phyloP scores from a whole-genome alignment of 1,140 invertebrate genomes.

The Drosophila cardini region DNA sequence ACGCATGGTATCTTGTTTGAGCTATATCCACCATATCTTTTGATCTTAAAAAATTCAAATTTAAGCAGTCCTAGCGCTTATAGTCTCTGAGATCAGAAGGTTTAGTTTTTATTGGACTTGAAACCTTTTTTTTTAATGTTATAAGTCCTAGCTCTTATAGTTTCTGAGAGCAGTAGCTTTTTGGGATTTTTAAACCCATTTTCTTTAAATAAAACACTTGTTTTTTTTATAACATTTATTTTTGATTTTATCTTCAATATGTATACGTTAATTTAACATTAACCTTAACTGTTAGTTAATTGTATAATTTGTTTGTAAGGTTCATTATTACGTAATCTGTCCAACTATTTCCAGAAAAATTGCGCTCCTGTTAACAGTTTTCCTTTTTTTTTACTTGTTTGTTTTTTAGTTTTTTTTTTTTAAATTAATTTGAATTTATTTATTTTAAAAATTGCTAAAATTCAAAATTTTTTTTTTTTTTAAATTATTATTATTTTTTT shows the following conservation, averaged over 20 bases:
- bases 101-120: too few relatives aligned
- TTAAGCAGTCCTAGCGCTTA: too few relatives aligned
- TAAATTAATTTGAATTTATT: slow-evolving; percentile 17
- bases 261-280: slow-evolving; percentile 60
- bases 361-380: slow-evolving; percentile 68
- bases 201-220: background rate
- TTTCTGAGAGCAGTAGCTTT: too few relatives aligned
- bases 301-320: slow-evolving; percentile 45
- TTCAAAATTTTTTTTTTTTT: slow-evolving; percentile 34
- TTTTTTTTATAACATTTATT: slow-evolving; percentile 71
- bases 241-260: slow-evolving; percentile 66
- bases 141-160: too few relatives aligned
- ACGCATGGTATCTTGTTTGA: too few relatives aligned
- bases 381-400: slow-evolving; percentile 15
- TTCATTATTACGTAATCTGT: slow-evolving; percentile 48
- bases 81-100: too few relatives aligned
- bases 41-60: too few relatives aligned
- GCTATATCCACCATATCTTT: too few relatives aligned
- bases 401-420: slow-evolving; percentile 5
- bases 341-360: slow-evolving; percentile 65
- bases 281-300: slow-evolving; percentile 62
- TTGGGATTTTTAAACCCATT: too few relatives aligned
- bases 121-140: too few relatives aligned
- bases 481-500: slow-evolving; percentile 5
- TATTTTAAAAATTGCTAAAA: slow-evolving; percentile 72